Evolutionary conservation across 2,113 vertebrate species (phyloP).

Genomic region (Pseudorectes ferrugineus): DNA sequence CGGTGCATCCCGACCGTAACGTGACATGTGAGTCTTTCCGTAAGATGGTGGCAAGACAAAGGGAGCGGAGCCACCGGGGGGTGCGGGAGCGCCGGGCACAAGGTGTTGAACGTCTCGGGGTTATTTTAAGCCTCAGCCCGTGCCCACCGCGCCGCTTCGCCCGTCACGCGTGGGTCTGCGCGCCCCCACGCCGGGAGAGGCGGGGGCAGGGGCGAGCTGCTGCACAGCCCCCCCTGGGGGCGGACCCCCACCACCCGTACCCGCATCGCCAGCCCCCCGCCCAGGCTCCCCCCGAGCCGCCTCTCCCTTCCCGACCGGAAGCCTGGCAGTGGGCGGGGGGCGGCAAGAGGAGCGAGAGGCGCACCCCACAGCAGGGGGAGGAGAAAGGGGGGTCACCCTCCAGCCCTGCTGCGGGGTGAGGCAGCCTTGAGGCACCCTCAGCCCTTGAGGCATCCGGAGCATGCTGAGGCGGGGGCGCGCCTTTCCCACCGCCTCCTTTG

Average conservation of each 20-base stretch:
- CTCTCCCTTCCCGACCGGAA: background rate
- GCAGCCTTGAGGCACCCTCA: slow-evolving; percentile 50
- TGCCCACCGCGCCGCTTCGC: background rate
- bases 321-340: background rate
- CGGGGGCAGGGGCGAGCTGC: background rate
- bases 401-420: slow-evolving; percentile 35
- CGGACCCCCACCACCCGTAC: background rate
- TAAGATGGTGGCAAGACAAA: slow-evolving; percentile 77
- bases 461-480: background rate
- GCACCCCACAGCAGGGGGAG: background rate
- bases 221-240: background rate
- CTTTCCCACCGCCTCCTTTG: background rate
- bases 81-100: background rate
- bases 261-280: background rate
- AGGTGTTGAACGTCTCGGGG: slow-evolving; percentile 6
- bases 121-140: slow-evolving; percentile 21
- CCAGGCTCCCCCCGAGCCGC: background rate
- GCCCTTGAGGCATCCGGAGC: slow-evolving; percentile 51
- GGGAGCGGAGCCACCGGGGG: slow-evolving; percentile 35
- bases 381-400: background rate
- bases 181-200: background rate
- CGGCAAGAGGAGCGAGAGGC: background rate
- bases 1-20: slow-evolving; percentile 36
- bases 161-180: background rate
- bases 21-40: slow-evolving; percentile 70